phyloP scores from a whole-genome alignment of 2,797 vertebrate species.

The Eupleurogrammus muticus region DNA sequence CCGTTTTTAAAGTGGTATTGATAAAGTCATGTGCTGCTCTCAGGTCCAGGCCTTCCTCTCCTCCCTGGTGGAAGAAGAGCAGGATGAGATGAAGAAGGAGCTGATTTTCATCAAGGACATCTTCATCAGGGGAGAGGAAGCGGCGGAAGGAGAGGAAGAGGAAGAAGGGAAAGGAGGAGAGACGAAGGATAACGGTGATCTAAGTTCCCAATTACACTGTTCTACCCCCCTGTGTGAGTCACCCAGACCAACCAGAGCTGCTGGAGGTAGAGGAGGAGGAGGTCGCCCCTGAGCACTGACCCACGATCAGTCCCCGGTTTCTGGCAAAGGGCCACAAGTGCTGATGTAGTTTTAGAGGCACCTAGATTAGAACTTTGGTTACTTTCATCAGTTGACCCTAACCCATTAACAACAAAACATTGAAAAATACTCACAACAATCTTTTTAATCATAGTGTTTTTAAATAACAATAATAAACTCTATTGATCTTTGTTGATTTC shows the following conservation, averaged over 20 bases:
- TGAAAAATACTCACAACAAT: too few species aligned
- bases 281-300: constrained; percentile 56
- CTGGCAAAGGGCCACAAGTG: background rate
- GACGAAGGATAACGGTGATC: constrained; percentile 84
- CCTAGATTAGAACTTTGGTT: constrained; percentile 12
- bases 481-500: too few species aligned
- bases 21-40: background rate
- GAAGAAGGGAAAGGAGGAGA: constrained; percentile 57
- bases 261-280: constrained; percentile 40
- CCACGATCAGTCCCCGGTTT: constrained; percentile 47
- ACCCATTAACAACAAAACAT: too few species aligned
- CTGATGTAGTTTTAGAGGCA: background rate
- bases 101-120: constrained; percentile 94
- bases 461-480: too few species aligned
- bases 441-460: too few species aligned
- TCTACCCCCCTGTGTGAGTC: constrained; percentile 82
- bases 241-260: constrained; percentile 40
- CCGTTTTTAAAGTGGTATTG: background rate
- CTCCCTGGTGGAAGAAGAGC: constrained; percentile 85
- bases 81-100: constrained; percentile 90
- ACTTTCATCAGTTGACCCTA: too few species aligned
- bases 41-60: constrained; percentile 93
- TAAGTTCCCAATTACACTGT: constrained; percentile 83
- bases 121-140: constrained; percentile 87
- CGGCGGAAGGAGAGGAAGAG: constrained; percentile 73